phyloP scores from a whole-genome alignment of 2,888 invertebrate genomes.

The Glyphotaelius pellucidus region DNA sequence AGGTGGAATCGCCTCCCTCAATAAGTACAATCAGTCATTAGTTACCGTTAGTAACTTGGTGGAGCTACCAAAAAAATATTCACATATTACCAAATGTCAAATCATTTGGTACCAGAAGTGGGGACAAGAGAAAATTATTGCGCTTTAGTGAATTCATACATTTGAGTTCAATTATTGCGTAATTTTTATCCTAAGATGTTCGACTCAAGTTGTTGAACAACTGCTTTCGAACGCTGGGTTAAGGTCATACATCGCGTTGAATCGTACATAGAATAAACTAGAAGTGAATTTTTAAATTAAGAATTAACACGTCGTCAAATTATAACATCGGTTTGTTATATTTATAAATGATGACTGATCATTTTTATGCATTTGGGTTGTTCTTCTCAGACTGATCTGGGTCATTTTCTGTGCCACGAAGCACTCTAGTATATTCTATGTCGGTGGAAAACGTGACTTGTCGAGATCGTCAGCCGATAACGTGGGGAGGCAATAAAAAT shows the following conservation, averaged over 20 bases:
- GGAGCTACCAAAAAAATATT: neutral
- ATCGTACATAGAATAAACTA: neutral
- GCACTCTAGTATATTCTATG: neutral
- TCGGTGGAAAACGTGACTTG: neutral
- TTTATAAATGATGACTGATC: neutral
- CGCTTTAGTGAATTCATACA: neutral
- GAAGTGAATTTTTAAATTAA: neutral
- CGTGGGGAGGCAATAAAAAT: neutral
- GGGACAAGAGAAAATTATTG: neutral
- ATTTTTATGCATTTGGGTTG: neutral
- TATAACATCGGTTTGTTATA: neutral
- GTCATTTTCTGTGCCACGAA: neutral
- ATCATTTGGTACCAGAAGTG: neutral
- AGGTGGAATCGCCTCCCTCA: constrained; percentile 73
- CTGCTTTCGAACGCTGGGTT: neutral
- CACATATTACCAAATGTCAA: neutral
- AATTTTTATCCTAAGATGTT: neutral
- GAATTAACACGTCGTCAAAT: neutral
- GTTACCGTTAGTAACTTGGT: neutral
- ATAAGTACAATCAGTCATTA: constrained; percentile 75
- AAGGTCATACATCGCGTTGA: neutral
- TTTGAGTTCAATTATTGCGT: neutral
- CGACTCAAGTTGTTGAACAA: neutral
- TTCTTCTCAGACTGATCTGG: neutral
- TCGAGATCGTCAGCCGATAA: neutral